These are phyloP conservation scores for Drosophila lutescens DNA, from an alignment of 2,888 invertebrate species.

Conservation along the genomic window DNA sequence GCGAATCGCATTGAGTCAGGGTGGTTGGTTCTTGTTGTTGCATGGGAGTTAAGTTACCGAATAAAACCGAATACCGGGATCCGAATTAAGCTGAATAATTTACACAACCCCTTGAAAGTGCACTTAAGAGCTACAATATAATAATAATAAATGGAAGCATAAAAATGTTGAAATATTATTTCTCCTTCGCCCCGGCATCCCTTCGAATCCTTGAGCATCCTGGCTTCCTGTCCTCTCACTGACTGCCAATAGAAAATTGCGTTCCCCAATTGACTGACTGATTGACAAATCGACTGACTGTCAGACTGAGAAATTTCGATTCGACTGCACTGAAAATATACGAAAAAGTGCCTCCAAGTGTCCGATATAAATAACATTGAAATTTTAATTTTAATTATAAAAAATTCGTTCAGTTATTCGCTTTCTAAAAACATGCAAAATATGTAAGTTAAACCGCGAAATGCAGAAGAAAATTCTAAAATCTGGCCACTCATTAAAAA, in stretches of 20 bases:
- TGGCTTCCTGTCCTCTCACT: constrained; percentile 41
- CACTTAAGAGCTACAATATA: constrained; percentile 63
- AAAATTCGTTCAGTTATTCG: too few species aligned
- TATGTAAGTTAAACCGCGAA: too few species aligned
- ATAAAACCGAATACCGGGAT: constrained; percentile 53
- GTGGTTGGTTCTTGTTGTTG: constrained; percentile 34
- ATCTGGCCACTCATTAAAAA: too few species aligned
- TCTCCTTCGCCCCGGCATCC: constrained; percentile 19
- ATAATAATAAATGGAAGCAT: constrained; percentile 44
- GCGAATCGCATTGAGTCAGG: constrained; percentile 59
- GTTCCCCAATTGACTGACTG: constrained; percentile 56
- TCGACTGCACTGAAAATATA: constrained; percentile 3
- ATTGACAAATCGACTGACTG: constrained; percentile 32
- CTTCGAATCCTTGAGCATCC: constrained; percentile 23
- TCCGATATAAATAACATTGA: too few species aligned
- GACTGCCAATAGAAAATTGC: constrained; percentile 76
- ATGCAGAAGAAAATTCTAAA: too few species aligned
- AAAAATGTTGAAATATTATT: constrained; percentile 49
- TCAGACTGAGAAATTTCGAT: constrained; percentile 24
- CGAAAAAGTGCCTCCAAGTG: too few species aligned
- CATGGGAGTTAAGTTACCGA: constrained; percentile 11
- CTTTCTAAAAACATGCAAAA: too few species aligned
- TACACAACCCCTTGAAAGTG: constrained; percentile 74
- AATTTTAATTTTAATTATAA: too few species aligned
- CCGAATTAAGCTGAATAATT: constrained; percentile 80